phyloP scores from a whole-genome alignment of 2,113 vertebrate genomes.

The Marcusenius ussheri region DNA sequence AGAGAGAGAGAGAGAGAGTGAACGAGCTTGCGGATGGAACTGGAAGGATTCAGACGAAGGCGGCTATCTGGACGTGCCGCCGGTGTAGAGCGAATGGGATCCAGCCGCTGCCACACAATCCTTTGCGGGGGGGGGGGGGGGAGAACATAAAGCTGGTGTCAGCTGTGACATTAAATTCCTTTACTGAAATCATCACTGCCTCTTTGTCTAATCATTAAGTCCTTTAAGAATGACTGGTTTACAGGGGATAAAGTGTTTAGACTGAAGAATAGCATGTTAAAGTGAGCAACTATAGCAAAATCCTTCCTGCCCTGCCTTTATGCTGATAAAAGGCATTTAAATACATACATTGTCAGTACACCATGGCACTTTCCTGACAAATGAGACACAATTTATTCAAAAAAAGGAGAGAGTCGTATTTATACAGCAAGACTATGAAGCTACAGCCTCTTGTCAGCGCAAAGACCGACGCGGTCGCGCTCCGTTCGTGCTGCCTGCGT shows the following conservation, averaged over 20 bases:
- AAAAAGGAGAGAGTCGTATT: background rate
- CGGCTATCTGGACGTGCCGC: background rate
- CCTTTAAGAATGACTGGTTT: slow-evolving; percentile 11
- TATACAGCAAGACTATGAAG: background rate
- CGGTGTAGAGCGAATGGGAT: background rate
- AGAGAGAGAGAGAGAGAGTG: background rate
- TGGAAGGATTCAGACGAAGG: background rate
- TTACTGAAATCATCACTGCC: slow-evolving; percentile 1
- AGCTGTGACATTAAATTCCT: slow-evolving; percentile 12
- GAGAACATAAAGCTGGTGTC: background rate
- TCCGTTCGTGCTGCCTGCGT: background rate
- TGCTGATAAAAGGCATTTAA: slow-evolving; percentile 1
- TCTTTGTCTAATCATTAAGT: slow-evolving; percentile 10
- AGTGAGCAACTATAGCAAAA: background rate
- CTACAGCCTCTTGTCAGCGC: background rate
- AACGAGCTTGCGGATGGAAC: background rate
- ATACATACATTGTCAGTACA: no score
- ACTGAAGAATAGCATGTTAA: background rate
- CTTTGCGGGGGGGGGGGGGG: background rate
- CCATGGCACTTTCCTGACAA: background rate
- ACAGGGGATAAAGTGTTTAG: background rate
- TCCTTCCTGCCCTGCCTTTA: background rate
- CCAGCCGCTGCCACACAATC: background rate
- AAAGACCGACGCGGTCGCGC: background rate
- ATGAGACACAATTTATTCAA: background rate